phyloP scores from a whole-genome alignment of 2,113 vertebrate genomes.

The Talpa occidentalis region DNA sequence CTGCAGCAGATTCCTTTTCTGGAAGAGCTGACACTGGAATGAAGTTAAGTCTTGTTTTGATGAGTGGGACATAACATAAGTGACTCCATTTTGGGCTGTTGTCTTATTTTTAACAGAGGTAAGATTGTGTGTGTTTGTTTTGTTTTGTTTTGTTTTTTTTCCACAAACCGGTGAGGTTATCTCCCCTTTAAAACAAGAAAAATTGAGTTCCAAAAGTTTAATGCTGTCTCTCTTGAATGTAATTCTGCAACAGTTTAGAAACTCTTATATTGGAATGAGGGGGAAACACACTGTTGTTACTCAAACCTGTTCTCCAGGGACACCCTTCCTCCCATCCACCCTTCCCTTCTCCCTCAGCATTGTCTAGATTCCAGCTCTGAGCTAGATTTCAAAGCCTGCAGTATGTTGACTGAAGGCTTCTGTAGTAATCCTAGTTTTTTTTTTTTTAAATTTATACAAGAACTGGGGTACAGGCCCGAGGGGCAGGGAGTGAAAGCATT shows the following conservation, averaged over 20 bases:
- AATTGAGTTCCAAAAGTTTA: background rate
- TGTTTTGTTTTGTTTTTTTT: no score
- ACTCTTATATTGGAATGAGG: background rate
- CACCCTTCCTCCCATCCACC: no score
- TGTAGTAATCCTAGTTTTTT: no score
- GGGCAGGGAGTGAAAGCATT: no score
- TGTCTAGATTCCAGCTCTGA: background rate
- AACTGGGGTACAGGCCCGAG: no score
- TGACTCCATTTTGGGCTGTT: background rate
- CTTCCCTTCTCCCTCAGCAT: background rate
- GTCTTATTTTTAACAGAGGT: background rate
- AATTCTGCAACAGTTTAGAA: background rate
- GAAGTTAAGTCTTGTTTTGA: no score
- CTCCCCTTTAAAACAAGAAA: background rate
- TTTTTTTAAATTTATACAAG: no score
- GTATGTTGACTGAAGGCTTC: background rate
- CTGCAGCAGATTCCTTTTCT: no score
- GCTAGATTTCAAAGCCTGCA: background rate
- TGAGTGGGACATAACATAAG: no score
- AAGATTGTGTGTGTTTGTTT: no score
- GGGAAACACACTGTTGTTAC: background rate
- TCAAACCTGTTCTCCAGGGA: background rate
- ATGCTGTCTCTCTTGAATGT: background rate
- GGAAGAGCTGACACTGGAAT: no score
- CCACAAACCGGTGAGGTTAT: no score